These are phyloP conservation scores for Eulemur macaco DNA, from an alignment of 2,113 vertebrate species.

Conservation along the genomic window DNA sequence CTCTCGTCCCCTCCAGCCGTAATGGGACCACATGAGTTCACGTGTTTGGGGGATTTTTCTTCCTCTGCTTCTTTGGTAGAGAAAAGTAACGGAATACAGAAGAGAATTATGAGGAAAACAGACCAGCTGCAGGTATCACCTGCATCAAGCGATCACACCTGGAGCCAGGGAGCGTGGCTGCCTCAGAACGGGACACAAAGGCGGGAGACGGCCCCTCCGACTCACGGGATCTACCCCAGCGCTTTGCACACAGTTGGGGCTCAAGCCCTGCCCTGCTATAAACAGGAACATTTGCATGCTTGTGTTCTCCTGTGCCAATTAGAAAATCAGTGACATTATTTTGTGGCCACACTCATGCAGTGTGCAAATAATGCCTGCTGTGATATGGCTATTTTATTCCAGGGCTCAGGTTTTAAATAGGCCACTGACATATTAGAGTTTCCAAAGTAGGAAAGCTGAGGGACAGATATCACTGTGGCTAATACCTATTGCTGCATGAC, in stretches of 20 bases:
- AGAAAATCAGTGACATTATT: neutral
- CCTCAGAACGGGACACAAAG: fast-evolving
- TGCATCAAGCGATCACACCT: neutral
- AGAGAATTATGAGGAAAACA: neutral
- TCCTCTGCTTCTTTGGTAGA: neutral
- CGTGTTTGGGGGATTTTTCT: neutral
- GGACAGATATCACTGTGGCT: no score
- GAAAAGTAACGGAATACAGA: neutral
- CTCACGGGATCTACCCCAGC: neutral
- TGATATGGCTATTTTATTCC: neutral
- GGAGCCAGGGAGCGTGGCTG: neutral
- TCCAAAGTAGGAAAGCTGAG: neutral
- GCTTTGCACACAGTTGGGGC: neutral
- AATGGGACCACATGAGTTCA: neutral
- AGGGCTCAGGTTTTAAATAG: neutral
- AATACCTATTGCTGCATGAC: neutral
- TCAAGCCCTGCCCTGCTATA: neutral
- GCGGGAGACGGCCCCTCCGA: neutral
- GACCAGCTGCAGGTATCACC: neutral
- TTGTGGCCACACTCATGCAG: neutral
- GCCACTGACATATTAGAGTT: neutral
- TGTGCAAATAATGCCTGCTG: neutral
- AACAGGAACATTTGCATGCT: no score
- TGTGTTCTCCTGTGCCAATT: neutral
- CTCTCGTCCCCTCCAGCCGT: neutral